phyloP scores from a whole-genome alignment of 2,113 vertebrate species.

The Galemys pyrenaicus region DNA sequence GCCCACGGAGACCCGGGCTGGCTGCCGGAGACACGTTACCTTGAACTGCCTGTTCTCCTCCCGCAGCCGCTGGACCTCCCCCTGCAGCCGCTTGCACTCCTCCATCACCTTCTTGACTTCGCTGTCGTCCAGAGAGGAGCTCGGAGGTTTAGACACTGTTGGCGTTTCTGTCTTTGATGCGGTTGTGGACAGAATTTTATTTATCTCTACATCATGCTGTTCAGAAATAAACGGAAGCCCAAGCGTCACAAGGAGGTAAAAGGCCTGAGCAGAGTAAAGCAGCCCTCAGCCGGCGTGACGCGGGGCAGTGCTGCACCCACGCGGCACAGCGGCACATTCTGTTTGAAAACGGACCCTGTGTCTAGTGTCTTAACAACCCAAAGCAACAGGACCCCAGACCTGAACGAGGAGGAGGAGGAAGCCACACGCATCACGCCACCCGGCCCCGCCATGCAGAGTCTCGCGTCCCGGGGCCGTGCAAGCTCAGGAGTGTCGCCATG shows the following conservation, averaged over 20 bases:
- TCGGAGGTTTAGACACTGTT: conserved; percentile 91
- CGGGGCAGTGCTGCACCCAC: neutral
- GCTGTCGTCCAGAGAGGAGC: conserved; percentile 92
- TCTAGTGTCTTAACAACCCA: conserved; percentile 48
- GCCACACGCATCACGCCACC: neutral
- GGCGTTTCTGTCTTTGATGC: conserved; percentile 95
- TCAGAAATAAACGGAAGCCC: conserved; percentile 79
- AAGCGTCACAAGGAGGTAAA: conserved; percentile 54
- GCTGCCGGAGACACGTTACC: conserved; percentile 84
- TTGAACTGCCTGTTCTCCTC: conserved; percentile 98
- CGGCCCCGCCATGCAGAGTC: conserved; percentile 22
- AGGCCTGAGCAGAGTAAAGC: conserved; percentile 25
- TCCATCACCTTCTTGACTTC: conserved; percentile 98
- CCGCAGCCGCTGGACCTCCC: conserved; percentile 96
- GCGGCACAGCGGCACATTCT: neutral
- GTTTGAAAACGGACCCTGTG: conserved; percentile 42
- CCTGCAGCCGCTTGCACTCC: conserved; percentile 96
- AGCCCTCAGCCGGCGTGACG: conserved; percentile 33
- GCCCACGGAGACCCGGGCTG: too few species aligned
- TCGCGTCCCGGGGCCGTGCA: neutral
- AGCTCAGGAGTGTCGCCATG: neutral
- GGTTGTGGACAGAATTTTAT: conserved; percentile 93
- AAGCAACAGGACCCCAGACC: neutral
- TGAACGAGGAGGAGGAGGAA: too few species aligned
- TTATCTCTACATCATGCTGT: conserved; percentile 97